Conservation (phyloP, 2,888 invertebrate genomes). For the Agelastica alni region DNA sequence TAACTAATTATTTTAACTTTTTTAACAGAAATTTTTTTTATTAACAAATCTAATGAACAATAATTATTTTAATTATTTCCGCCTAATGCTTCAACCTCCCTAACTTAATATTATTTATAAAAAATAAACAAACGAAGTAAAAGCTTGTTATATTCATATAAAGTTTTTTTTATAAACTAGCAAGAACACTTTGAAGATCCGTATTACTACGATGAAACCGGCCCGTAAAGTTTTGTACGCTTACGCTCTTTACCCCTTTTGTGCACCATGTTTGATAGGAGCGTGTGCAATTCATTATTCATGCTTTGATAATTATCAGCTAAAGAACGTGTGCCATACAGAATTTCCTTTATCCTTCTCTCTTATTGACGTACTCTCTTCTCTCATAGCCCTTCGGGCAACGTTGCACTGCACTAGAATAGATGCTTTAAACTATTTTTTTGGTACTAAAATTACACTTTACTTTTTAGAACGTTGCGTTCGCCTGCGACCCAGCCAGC, state of each 20-base stretch:
- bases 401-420: slow-evolving; percentile 9
- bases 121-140: no score
- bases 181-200: no score
- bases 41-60: no score
- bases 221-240: slow-evolving; percentile 15
- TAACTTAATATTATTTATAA: no score
- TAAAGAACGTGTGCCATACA: slow-evolving; percentile 40
- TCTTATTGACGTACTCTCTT: slow-evolving; percentile 7
- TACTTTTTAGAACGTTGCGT: not conserved
- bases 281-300: slow-evolving; percentile 46
- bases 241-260: slow-evolving; percentile 17
- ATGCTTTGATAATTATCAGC: slow-evolving; percentile 46
- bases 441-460: slow-evolving; percentile 2
- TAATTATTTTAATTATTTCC: no score
- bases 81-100: no score
- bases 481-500: no score
- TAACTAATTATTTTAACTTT: no score
- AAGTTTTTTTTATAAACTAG: no score
- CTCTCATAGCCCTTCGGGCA: not conserved
- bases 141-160: no score
- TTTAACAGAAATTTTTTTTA: no score
- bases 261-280: slow-evolving; percentile 38
- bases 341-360: slow-evolving; percentile 35
- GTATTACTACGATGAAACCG: no score
- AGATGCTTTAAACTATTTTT: slow-evolving; percentile 7